Conservation (phyloP, 2,888 invertebrate genomes). For the Sycophila texana region DNA sequence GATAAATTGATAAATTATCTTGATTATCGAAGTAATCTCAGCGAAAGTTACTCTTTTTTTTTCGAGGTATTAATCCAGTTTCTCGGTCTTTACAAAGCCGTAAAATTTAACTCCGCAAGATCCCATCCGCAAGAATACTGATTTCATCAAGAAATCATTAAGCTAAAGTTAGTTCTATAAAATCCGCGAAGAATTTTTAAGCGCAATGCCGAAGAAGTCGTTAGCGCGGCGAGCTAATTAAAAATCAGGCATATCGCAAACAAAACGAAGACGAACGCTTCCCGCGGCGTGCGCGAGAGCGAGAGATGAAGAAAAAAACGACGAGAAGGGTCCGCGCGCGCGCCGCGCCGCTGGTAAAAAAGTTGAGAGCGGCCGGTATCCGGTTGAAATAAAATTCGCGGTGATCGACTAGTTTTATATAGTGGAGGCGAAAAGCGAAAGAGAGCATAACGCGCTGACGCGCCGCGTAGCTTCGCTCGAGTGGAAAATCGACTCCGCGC, state of each 20-base stretch:
- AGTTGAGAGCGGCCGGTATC: slow-evolving; percentile 30
- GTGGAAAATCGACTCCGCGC: slow-evolving; percentile 33
- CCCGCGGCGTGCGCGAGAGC: not conserved
- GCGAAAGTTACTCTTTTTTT: too few relatives aligned
- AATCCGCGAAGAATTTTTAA: not conserved
- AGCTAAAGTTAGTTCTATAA: slow-evolving; percentile 16
- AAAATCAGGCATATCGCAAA: slow-evolving; percentile 2
- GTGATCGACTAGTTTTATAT: slow-evolving; percentile 37
- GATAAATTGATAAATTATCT: too few relatives aligned
- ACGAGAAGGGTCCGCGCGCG: not conserved
- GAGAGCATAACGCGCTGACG: not conserved
- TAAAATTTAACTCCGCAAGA: not conserved
- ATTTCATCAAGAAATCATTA: slow-evolving; percentile 26
- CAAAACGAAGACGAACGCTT: not conserved
- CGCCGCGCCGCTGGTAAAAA: not conserved
- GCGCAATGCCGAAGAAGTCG: not conserved
- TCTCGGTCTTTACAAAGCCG: not conserved
- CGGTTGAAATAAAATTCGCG: slow-evolving; percentile 39
- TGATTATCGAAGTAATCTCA: too few relatives aligned
- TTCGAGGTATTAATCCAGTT: too few relatives aligned
- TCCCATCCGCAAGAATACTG: not conserved
- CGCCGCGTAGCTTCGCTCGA: not conserved
- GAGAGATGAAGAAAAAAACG: not conserved
- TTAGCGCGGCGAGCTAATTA: slow-evolving; percentile 20
- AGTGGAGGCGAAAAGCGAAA: slow-evolving; percentile 4